Conservation (phyloP, 2,888 invertebrate species). For the Scaptomyza parva region DNA sequence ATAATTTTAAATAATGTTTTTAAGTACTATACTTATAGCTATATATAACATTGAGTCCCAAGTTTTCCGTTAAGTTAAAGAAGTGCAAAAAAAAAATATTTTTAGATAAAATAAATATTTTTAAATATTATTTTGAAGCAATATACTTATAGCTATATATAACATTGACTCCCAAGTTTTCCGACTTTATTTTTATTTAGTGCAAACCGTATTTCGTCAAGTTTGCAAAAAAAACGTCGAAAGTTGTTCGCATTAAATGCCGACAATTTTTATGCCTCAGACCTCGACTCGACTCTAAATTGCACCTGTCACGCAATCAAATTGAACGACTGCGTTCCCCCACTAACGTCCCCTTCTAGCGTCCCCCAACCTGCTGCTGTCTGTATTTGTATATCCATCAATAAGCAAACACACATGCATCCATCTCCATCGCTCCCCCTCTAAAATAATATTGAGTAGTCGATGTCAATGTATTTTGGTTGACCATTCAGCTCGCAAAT, state of each 20-base stretch:
- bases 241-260: constrained; percentile 53
- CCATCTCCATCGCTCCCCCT: constrained; percentile 18
- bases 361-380: background rate
- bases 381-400: constrained; percentile 14
- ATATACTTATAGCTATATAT: background rate
- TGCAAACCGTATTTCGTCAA: constrained; percentile 45
- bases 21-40: too few relatives aligned
- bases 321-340: constrained; percentile 9
- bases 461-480: constrained; percentile 17
- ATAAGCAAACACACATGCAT: constrained; percentile 6
- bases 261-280: constrained; percentile 54
- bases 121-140: background rate
- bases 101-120: too few relatives aligned
- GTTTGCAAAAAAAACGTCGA: constrained; percentile 21
- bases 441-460: constrained; percentile 18
- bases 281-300: constrained; percentile 70
- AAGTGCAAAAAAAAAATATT: too few relatives aligned
- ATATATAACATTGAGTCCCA: too few relatives aligned
- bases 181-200: background rate
- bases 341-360: background rate
- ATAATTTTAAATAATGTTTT: too few relatives aligned
- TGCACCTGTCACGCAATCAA: constrained; percentile 75
- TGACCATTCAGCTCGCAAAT: constrained; percentile 65
- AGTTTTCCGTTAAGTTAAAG: too few relatives aligned
- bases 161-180: constrained; percentile 6